phyloP scores from a whole-genome alignment of 2,797 vertebrate genomes.

The Mus caroli region DNA sequence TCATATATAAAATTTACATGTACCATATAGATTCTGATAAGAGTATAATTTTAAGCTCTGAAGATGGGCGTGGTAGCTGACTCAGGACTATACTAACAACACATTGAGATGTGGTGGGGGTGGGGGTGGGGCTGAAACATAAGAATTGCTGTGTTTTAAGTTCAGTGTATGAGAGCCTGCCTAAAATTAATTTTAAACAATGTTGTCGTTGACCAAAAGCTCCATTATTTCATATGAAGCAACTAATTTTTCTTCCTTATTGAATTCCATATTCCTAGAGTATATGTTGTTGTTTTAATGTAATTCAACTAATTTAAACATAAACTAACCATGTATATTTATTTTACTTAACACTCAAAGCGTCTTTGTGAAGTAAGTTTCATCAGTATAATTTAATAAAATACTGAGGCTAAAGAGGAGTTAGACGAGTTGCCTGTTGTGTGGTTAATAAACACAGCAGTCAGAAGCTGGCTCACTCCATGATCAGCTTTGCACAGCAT shows the following conservation, averaged over 20 bases:
- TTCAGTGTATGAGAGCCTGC: background rate
- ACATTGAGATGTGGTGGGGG: background rate
- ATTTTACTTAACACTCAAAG: constrained; percentile 34
- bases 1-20: background rate
- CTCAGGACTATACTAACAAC: background rate
- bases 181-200: background rate
- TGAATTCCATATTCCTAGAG: constrained; percentile 31
- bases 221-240: constrained; percentile 2
- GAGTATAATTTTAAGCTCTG: constrained; percentile 45
- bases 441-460: background rate
- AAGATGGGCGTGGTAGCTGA: background rate
- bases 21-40: background rate
- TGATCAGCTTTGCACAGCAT: background rate
- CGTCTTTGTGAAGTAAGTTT: constrained; percentile 10
- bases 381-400: background rate
- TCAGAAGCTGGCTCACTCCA: background rate
- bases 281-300: constrained; percentile 42
- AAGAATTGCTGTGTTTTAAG: background rate
- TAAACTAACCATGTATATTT: constrained; percentile 10
- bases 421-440: constrained; percentile 12
- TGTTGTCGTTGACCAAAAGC: background rate
- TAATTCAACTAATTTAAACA: constrained; percentile 14
- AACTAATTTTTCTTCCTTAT: constrained; percentile 18
- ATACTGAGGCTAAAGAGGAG: background rate
- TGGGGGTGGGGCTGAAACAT: background rate